Evolutionary conservation across 2,113 vertebrate genomes (phyloP), one percentile per base, ranked within the genome.

Genomic region (Agapornis roseicollis): DNA sequence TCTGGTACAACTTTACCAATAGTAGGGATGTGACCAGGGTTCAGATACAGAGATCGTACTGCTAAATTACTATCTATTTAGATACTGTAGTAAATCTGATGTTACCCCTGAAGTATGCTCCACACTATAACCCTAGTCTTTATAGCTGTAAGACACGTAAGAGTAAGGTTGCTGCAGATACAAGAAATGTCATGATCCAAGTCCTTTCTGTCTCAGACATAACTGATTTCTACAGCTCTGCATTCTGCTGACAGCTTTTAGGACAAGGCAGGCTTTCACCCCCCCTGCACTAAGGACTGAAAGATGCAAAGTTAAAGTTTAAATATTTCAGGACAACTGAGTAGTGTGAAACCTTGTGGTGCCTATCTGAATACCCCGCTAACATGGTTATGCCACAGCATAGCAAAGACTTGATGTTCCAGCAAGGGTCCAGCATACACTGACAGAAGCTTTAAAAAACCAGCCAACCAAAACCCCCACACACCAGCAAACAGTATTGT

Each of bases 381-480:
- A 84, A 63, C 19, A 31, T 3, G 25, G 64, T 25, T 61, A 47
- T 23, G 63, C 37, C n/a, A 83, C 22, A 77, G 44, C 46, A 44
- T 5, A 86, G 69, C 49, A 66, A 72, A 66, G 46, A 71, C 35
- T 7, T 24, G 6, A 27, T 18, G 7, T 13, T 88, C 22, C 65
- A 79, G 61, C 16, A 60, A 76, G 16, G 16, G 25, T 8, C 64
- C 68, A 17, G 18, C 37, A 63, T 11, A 41, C 17, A 52, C 13
- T 44, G n/a, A 74, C 4, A 58, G 17, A 17, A 77, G 13, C 41
- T 73, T 87, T 46, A n/a, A 42, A 80, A 44, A 24, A 25, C 4
- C 56, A 15, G 0, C 3, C 11, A n/a, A 58, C 18, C 28, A 68
- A 64, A 49, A 49, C 41, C 11, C 3, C 7, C 15, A 49, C 4